Evolutionary conservation across 2,113 vertebrate genomes (phyloP), one percentile per base, ranked within the genome.

Genomic region (Neogale vison): DNA sequence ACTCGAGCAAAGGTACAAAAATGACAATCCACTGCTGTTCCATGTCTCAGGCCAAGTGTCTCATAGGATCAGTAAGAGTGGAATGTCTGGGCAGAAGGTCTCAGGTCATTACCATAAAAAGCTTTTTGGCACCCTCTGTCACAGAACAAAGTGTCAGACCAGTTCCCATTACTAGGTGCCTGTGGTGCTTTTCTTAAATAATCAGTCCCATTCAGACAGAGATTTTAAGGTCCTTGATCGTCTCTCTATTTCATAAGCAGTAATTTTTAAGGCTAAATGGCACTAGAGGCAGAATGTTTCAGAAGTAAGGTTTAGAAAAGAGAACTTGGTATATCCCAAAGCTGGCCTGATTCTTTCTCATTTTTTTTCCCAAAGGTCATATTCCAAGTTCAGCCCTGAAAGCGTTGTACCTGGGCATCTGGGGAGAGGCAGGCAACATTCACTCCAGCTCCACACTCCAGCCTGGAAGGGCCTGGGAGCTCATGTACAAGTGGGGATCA

Each of bases 51-150:
- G 76, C 31, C 63, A 97, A 92, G 39, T 69, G 57, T 80, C 95
- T 97, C 76, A 13, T 13, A 94, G 89, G 95, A 95, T 92, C 72
- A 18, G 69, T 87, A 93, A 97, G 97, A 98, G 94, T 81, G 97
- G 98, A 97, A 95, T 84, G 20, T 86, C 65, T 92, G n/a, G 81
- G 57, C 63, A 83, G 88, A 97, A 96, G 90, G 69, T 90, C 47
- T 98, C 88, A 97, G 80, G 76, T 96, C 87, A 95, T 97, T 97
- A 98, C 96, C 98, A 97, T 98, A 94, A 97, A 90, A 94, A 90
- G 98, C 97, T 97, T 80, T 80, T 97, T 96, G 97, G 69, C 72
- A 88, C 94, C 98, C 72, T 89, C 93, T 96, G 97, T 50, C 84
- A 95, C 94, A 98, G 96, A 97, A 97, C 96, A 97, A 97, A 96